Percentiles rank a stretch among this genome's conserved stretches.
Conservation (phyloP, 2,797 vertebrate genomes). For the Melanogrammus aeglefinus region DNA sequence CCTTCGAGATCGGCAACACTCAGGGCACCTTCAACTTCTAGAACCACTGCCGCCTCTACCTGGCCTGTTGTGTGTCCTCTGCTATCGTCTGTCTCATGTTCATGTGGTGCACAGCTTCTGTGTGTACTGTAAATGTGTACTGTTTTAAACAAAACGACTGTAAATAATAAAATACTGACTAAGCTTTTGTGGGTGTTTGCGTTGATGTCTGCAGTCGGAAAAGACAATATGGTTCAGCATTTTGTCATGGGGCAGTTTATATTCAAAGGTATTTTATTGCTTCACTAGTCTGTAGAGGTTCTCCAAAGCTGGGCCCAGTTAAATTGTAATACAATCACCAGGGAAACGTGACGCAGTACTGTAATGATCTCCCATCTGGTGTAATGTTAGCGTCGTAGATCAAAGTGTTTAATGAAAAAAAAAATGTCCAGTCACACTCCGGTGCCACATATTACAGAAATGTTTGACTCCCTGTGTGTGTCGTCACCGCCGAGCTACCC, state of each 20-base stretch:
- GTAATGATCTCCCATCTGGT: background rate
- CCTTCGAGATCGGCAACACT: slow-evolving; percentile 83
- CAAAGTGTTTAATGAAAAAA: background rate
- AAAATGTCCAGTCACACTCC: background rate
- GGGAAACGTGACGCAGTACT: background rate
- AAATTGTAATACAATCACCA: background rate
- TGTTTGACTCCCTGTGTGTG: slow-evolving; percentile 31
- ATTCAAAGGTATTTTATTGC: background rate
- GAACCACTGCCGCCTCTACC: slow-evolving; percentile 12
- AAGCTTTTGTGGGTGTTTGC: background rate
- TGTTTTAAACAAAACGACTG: slow-evolving; percentile 49
- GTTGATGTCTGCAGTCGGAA: background rate
- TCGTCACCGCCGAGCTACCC: slow-evolving; percentile 58
- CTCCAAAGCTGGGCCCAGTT: too few relatives aligned
- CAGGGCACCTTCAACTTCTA: slow-evolving; percentile 87
- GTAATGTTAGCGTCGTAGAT: background rate
- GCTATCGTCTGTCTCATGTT: slow-evolving; percentile 46
- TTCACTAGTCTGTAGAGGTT: too few relatives aligned
- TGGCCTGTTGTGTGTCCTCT: slow-evolving; percentile 17
- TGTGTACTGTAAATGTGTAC: slow-evolving; percentile 63
- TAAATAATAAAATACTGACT: slow-evolving; percentile 72
- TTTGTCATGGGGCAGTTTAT: background rate
- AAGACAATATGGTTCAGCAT: background rate
- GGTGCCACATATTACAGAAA: slow-evolving; percentile 46
- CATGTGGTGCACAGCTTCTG: slow-evolving; percentile 37